These are phyloP conservation scores for Montipora foliosa DNA, from an alignment of 64 coral and sea anemone species.

Conservation along the genomic window DNA sequence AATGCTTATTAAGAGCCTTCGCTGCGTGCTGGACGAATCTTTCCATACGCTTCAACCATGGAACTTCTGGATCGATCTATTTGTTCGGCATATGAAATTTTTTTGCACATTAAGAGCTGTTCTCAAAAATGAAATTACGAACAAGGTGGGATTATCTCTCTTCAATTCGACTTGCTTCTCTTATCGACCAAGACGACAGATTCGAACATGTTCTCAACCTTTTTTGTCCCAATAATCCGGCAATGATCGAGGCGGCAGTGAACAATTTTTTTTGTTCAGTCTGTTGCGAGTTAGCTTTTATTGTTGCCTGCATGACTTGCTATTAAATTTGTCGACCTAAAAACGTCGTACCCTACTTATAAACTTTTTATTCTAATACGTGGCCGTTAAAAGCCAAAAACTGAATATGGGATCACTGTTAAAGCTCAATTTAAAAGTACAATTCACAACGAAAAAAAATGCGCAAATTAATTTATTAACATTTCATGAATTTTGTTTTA, in stretches of 20 bases:
- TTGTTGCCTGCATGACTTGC: no score
- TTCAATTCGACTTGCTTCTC: background rate
- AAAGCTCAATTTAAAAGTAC: background rate
- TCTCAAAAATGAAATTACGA: conserved; percentile 37
- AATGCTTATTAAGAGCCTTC: conserved; percentile 27
- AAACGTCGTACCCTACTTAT: no score
- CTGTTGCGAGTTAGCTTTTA: no score
- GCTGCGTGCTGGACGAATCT: conserved; percentile 8
- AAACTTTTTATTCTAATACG: no score
- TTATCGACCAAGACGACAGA: background rate
- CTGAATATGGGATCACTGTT: background rate
- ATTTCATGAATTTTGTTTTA: background rate
- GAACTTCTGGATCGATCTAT: conserved; percentile 13
- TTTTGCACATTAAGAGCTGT: conserved; percentile 16
- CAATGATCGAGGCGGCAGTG: no score
- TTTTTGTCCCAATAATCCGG: background rate
- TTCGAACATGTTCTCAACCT: background rate
- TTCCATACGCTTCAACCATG: conserved; percentile 20
- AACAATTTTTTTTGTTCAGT: no score
- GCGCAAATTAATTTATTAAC: background rate
- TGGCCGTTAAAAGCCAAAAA: no score
- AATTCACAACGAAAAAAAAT: background rate
- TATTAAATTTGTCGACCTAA: no score
- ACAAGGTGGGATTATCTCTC: background rate
- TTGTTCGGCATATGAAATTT: conserved; percentile 45